Conservation (phyloP, 2,888 invertebrate genomes). For the Neoaliturus tenellus region DNA sequence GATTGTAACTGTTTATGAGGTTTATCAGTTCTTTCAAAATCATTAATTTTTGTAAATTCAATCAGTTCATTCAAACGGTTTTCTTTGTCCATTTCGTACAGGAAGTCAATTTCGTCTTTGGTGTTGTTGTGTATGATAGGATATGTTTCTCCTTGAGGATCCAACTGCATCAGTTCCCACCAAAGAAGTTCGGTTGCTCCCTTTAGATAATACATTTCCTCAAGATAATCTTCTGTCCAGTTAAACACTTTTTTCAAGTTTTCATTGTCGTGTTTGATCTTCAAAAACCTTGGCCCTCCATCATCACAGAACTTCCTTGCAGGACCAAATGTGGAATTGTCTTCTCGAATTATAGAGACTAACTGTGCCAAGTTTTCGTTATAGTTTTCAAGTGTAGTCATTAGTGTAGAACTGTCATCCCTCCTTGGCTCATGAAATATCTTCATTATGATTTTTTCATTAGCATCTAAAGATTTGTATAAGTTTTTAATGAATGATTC, state of each 20-base stretch:
- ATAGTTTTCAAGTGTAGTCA: slow-evolving; percentile 12
- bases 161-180: slow-evolving; percentile 25
- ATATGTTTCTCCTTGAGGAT: neutral
- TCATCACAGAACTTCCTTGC: neutral
- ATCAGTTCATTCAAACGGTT: slow-evolving; percentile 26
- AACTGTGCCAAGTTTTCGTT: slow-evolving; percentile 21
- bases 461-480: neutral
- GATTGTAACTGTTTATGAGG: slow-evolving; percentile 26
- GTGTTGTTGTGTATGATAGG: neutral
- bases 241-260: slow-evolving; percentile 5
- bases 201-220: slow-evolving; percentile 21
- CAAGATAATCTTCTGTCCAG: slow-evolving; percentile 25
- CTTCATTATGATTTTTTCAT: slow-evolving; percentile 25
- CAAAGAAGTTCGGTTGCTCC: neutral
- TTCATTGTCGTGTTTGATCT: slow-evolving; percentile 20
- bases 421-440: slow-evolving; percentile 15
- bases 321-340: neutral
- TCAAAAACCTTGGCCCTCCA: slow-evolving; percentile 32
- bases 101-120: neutral
- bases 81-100: slow-evolving; percentile 22
- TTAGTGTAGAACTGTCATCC: neutral
- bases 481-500: neutral
- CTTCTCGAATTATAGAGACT: slow-evolving; percentile 17
- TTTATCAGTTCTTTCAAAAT: slow-evolving; percentile 25
- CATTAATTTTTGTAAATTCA: slow-evolving; percentile 38